A percentile compares a stretch with the other conserved stretches of the same genome.
Evolutionary conservation across 2,113 vertebrate species (phyloP).

Genomic region (Hiodon alosoides): DNA sequence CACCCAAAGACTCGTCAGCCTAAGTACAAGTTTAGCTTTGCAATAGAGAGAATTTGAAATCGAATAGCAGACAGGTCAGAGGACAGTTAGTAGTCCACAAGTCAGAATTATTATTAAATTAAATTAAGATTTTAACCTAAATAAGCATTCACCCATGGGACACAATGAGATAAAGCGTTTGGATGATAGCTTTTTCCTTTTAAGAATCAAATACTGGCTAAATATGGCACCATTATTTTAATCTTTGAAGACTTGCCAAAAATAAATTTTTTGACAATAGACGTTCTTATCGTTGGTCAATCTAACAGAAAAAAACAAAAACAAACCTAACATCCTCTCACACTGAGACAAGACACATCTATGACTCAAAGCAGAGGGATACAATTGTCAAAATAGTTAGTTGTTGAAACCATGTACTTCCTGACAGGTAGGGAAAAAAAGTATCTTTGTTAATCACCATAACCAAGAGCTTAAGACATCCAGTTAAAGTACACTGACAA

Average conservation of each 20-base stretch:
- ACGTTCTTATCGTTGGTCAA: not conserved
- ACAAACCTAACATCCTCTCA: not conserved
- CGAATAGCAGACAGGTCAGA: not conserved
- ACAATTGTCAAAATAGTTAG: conserved; percentile 23
- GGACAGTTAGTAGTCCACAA: not conserved
- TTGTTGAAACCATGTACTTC: conserved; percentile 37
- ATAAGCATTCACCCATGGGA: not conserved
- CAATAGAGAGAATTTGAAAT: not conserved
- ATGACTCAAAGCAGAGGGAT: not conserved
- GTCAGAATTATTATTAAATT: not conserved
- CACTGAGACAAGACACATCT: not conserved
- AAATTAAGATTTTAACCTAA: not conserved
- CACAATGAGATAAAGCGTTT: not conserved
- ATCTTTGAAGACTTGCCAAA: not conserved
- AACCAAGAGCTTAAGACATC: conserved; percentile 32
- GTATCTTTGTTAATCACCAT: conserved; percentile 30
- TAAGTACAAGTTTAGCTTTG: not conserved
- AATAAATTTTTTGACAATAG: not conserved
- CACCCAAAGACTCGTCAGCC: too few relatives aligned
- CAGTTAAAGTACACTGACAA: conserved; percentile 50
- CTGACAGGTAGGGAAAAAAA: conserved; percentile 23
- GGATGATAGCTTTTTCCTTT: not conserved
- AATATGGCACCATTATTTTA: conserved; percentile 4
- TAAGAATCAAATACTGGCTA: not conserved
- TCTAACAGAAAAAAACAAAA: not conserved